phyloP scores from a whole-genome alignment of 2,888 invertebrate species.

The Pedicia rivosa region DNA sequence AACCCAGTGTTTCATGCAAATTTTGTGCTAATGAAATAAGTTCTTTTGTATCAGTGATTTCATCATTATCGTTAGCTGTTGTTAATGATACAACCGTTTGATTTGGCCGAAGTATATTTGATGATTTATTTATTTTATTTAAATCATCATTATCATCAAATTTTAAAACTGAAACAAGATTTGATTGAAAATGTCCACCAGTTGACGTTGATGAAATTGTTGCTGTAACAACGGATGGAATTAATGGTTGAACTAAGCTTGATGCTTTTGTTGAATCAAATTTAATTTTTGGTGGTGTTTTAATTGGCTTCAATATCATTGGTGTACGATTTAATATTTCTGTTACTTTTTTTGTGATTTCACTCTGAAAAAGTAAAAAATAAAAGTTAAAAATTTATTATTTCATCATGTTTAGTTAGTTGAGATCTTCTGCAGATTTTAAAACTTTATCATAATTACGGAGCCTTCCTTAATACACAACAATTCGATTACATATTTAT shows the following conservation, averaged over 20 bases:
- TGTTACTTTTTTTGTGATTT: slow-evolving; percentile 55
- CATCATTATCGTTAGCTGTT: not conserved
- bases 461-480: no score
- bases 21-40: slow-evolving; percentile 3
- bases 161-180: slow-evolving; percentile 15
- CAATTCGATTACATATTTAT: no score
- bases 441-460: no score
- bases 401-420: no score
- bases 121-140: not conserved
- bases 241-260: slow-evolving; percentile 15
- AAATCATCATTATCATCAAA: not conserved
- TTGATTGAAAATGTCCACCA: slow-evolving; percentile 22
- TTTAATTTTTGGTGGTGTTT: slow-evolving; percentile 33
- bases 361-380: slow-evolving; percentile 37
- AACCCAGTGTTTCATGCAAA: slow-evolving; percentile 1
- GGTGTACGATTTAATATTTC: slow-evolving; percentile 60
- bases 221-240: slow-evolving; percentile 1
- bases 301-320: slow-evolving; percentile 45
- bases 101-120: not conserved
- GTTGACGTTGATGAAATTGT: not conserved
- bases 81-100: not conserved
- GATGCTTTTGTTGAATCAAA: slow-evolving; percentile 10
- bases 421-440: no score
- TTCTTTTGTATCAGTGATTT: not conserved
- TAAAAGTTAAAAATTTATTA: slow-evolving; percentile 6